Base-by-base conservation (phyloP, 2,888 invertebrate species). In the Blomia tropicalis region DNA sequence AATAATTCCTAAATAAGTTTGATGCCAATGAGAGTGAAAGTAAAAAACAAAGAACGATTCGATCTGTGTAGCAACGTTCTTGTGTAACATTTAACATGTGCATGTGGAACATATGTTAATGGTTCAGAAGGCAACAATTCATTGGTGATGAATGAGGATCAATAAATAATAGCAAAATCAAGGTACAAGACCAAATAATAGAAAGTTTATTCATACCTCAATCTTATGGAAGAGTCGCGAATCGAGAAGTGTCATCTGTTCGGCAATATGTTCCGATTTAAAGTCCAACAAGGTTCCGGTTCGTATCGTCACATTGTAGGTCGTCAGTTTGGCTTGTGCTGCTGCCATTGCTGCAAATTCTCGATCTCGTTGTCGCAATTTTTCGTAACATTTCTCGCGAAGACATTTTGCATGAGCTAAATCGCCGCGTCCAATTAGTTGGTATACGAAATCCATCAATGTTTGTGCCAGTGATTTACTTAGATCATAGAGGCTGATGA, bases 211-310 rank as follows among this genome's bases (percentile, higher is more conserved):
- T n/a, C 69, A 66, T 65, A 76, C 76, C 72, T 96, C 93, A 70
- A 98, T 92, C 72, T 89, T 87, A 73, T 87, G 85, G 75, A 96
- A 98, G 53, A 96, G 77, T 70, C 92, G 87, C 1, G 93, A 87
- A 75, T 98, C 98, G 43, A 98, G 75, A 53, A 92, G 74, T 0
- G 98, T 98, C 91, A 98, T 93, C 77, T 98, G 96, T 73, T 95
- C 93, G 22, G 98, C 98, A 51, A 98, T 82, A 70, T 90, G 89
- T 68, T 86, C 82, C 32, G 95, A 86, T 75, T 93, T 95, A 76
- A 95, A 91, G 54, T 66, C 67, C n/a, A 65, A 58, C 25, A 68
- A 58, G 22, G 64, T 63, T 17, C 63, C 65, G 43, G 64, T 65
- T 58, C 65, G 78, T 22, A 79, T 56, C 7, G 43, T 62, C 1